phyloP scores from a whole-genome alignment of 2,888 invertebrate genomes.

The Dinocampus coccinellae region DNA sequence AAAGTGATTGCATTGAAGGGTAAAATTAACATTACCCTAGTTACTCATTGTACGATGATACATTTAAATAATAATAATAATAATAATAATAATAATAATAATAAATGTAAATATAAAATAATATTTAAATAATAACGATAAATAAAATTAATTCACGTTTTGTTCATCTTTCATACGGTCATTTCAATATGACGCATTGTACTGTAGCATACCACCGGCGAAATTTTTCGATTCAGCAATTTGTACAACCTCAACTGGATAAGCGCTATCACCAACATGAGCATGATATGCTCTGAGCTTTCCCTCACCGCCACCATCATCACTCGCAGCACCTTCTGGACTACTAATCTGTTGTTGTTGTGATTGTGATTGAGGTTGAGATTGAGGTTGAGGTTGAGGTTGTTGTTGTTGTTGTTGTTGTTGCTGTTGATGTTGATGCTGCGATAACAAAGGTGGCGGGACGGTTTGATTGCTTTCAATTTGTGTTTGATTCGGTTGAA shows the following conservation, averaged over 20 bases:
- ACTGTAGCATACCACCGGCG: constrained; percentile 62
- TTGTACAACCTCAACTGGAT: constrained; percentile 57
- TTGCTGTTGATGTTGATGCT: constrained; percentile 38
- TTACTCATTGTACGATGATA: constrained; percentile 18
- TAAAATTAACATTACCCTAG: neutral
- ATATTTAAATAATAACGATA: neutral
- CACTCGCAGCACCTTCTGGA: constrained; percentile 36
- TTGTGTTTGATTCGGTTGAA: constrained; percentile 5
- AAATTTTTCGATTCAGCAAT: constrained; percentile 60
- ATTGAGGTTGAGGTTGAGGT: constrained; percentile 17
- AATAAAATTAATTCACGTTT: neutral
- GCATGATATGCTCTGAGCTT: constrained; percentile 60
- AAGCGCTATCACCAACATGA: constrained; percentile 53
- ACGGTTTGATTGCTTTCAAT: neutral
- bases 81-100: too few relatives aligned
- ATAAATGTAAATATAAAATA: constrained; percentile 2
- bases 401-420: constrained; percentile 15
- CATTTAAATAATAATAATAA: too few relatives aligned
- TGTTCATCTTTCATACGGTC: neutral
- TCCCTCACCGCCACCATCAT: constrained; percentile 46
- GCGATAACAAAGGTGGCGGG: neutral
- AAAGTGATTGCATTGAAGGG: neutral
- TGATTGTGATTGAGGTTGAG: constrained; percentile 17
- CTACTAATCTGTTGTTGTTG: constrained; percentile 33
- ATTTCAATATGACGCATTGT: constrained; percentile 66